These are phyloP conservation scores for Psammodynastes pulverulentus DNA, from an alignment of 2,113 vertebrate species.

Conservation along the genomic window DNA sequence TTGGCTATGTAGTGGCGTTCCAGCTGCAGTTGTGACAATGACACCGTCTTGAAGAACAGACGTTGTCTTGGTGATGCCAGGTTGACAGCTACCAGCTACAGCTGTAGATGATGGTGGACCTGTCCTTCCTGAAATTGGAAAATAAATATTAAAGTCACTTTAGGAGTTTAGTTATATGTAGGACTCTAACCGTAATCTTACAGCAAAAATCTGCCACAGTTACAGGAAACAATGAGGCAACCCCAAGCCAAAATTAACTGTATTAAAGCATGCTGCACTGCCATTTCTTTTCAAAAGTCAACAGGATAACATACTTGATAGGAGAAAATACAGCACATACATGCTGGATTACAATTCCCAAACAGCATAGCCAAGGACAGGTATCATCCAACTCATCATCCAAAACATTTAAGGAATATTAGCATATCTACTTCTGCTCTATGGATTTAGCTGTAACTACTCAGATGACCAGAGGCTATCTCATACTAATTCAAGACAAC, in stretches of 20 bases:
- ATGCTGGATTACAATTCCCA: background rate
- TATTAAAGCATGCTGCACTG: background rate
- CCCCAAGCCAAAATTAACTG: background rate
- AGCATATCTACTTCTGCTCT: background rate
- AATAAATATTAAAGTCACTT: background rate
- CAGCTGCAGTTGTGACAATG: slow-evolving; percentile 78
- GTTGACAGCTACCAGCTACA: slow-evolving; percentile 77
- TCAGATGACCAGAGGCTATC: background rate
- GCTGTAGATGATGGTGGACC: slow-evolving; percentile 73
- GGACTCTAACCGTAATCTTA: background rate
- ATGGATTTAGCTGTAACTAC: background rate
- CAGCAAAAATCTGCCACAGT: background rate
- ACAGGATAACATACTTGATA: background rate
- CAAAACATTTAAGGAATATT: background rate
- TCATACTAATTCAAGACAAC: background rate
- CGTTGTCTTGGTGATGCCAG: slow-evolving; percentile 80
- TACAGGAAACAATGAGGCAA: background rate
- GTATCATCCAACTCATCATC: background rate
- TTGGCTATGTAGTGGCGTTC: slow-evolving; percentile 74
- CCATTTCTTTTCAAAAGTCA: background rate
- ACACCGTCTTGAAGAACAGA: slow-evolving; percentile 80
- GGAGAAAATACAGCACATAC: background rate
- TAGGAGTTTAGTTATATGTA: background rate
- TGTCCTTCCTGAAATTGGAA: slow-evolving; percentile 58
- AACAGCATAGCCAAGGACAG: background rate